These are phyloP conservation scores for Xylocopa sonorina DNA, from an alignment of 1,140 invertebrate genomes.

Conservation along the genomic window DNA sequence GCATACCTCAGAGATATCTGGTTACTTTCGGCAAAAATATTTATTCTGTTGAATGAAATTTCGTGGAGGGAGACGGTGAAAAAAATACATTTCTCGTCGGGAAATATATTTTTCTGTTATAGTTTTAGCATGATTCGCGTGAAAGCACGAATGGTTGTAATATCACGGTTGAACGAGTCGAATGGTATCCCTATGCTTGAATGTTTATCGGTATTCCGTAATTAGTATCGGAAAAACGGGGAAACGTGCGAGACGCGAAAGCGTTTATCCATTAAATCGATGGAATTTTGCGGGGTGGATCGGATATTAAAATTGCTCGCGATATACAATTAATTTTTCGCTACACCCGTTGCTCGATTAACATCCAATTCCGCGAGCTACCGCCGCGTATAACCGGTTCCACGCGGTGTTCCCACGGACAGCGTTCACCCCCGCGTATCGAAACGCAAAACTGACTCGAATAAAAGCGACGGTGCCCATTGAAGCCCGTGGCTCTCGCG, in stretches of 20 bases:
- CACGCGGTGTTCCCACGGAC: conserved; percentile 10
- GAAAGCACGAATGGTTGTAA: neutral
- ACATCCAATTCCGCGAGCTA: neutral
- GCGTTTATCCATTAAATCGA: conserved; percentile 22
- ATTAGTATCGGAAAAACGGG: conserved; percentile 21
- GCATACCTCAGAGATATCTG: no score
- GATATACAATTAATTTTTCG: conserved; percentile 42
- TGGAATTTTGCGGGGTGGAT: conserved; percentile 24
- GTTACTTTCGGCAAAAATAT: no score
- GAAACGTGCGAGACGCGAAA: neutral
- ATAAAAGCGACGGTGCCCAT: neutral
- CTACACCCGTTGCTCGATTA: conserved; percentile 21
- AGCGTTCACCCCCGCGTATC: conserved; percentile 1
- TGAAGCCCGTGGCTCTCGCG: conserved; percentile 6
- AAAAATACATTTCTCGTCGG: no score
- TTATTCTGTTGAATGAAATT: no score
- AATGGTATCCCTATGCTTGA: neutral
- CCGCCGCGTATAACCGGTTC: neutral
- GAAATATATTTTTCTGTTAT: no score
- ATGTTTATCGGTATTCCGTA: conserved; percentile 32
- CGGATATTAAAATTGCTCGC: conserved; percentile 25
- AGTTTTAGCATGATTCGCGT: no score
- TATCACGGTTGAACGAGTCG: neutral
- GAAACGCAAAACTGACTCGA: conserved; percentile 19
- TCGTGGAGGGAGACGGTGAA: no score